Evolutionary conservation across 2,797 vertebrate genomes (phyloP), one percentile per base, ranked within the genome.

Genomic region (Fistularia tabacaria): DNA sequence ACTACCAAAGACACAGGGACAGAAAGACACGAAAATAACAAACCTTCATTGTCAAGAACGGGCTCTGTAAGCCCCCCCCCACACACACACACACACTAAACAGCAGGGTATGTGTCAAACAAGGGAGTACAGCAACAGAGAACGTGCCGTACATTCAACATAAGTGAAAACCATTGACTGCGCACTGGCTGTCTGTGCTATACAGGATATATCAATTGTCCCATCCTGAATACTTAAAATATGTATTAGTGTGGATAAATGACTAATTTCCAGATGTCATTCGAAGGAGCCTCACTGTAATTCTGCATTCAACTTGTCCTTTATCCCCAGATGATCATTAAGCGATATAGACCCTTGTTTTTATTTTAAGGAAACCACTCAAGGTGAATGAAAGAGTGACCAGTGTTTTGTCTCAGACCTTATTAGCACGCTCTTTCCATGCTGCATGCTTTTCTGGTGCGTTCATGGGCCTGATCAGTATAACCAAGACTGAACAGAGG

Each of bases 401-500:
- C 74, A 69, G 43, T 40, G 25, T 69, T 72, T 79, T 62, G 49
- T 60, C 58, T 62, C 48, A 12, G 13, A 55, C 38, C 25, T 54
- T 25, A 36, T 10, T 60, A 62, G 65, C 69, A 38, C 57, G 25
- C 25, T 25, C 25, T 25, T 67, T 73, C 57, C 42, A 66, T 69
- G 64, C 60, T 71, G 56, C 71, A 76, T 39, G 54, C 65, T 67
- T 49, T 43, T 72, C 65, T 75, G 57, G 54, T 69, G 66, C 46
- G 69, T 59, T 51, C 12, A 59, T 64, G 50, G 38, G 57, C 15
- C 49, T 49, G 69, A 72, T 84, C 75, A 78, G 59, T 71, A 62
- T 86, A 83, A 88, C 86, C 78, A 69, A 25, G 64, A 86, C 80
- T 77, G 64, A 87, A 87, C 62, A 65, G 73, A 82, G 46, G 62